Evolutionary conservation across 2,888 invertebrate species (phyloP), one percentile per base, ranked within the genome.

Genomic region (Dermolepida albohirtum): DNA sequence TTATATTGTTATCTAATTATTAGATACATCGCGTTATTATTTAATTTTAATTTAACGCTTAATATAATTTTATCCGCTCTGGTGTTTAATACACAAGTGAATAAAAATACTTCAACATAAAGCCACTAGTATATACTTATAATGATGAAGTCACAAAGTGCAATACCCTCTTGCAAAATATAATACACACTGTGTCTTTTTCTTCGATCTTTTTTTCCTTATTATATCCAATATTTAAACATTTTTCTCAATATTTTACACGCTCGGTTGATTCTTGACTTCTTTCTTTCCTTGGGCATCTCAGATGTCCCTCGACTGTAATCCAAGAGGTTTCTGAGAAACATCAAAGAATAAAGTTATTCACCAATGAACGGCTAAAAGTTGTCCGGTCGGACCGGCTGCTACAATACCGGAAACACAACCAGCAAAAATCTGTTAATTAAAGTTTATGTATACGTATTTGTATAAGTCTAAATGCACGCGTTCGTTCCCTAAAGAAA

Each of bases 271-370:
- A 11, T 7, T 49, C 29, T 62, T 34, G 59, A 11, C 47, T 47
- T 47, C n/a, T 49, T 49, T 49, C 34, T 16, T 47, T 39, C 29
- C 34, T 34, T 16, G 34, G 44, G 14, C 39, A 62, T 34, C 34
- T 62, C 59, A 34, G 59, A 62, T 47, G 47, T 47, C 34, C 47
- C 47, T 47, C 47, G 34, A 47, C 59, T 40, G 40, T 40, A 40
- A 16, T 54, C 40, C 34, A 34, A 34, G 11, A 39, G 12, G 40
- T 2, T 62, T 62, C 59, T 29, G n/a, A 62, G 59, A 62, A 62
- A 47, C 59, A 14, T 39, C 47, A 49, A 27, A 57, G 57, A 43
- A 43, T 57, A 57, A 43, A 43, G 43, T 29, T 57, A 57, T 57
- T 57, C 57, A 22, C 43, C 55, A n/a, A 41, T 27, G 55, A 43